Base-by-base conservation (phyloP, 2,797 vertebrate species). In the Trachurus trachurus region DNA sequence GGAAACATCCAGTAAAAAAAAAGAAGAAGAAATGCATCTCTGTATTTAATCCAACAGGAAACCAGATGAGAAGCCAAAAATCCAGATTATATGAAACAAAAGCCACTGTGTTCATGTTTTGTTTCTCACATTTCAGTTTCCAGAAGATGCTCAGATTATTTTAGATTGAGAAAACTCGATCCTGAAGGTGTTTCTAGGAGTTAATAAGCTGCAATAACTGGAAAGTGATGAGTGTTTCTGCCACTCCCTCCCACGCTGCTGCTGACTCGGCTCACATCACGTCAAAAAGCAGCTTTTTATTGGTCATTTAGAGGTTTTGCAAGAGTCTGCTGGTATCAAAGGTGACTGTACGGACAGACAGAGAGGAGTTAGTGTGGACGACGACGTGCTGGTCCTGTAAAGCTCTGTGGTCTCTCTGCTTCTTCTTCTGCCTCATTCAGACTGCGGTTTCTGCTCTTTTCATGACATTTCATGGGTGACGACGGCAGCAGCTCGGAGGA, bases 231-330 rank as follows among this genome's bases (percentile, higher is more conserved):
- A 37, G 15, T 34, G 4, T 50, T 69, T 39, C 9, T 64, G 39
- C 42, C 34, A 22, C 54, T 40, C 2, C 34, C 54, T 40, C 2
- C 34, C 37, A 44, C 29, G 1, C 57, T 26, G 26, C 26, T 11
- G 7, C 21, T 49, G 72, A 85, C 66, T 83, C 39, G 82, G 81
- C 66, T 85, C 65, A 26, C 9, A 15, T 50, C 34, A 37, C 45
- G 37, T 53, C 34, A 61, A 5, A 21, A 52, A 52, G 34, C 1
- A 19, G 21, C 19, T 6, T 59, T 59, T 59, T 37, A 59, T 60
- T 40, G 58, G 37, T 40, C 58, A 15, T 60, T 21, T 60, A 34
- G 21, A 59, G 34, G 37, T n/a, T 26, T 39, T 39, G 29, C 11
- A 31, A 37, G 2, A 6, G 53, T 12, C 40, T 0, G 31, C 9